Conservation (phyloP, 53 echinoderm and acorn worm genomes). For the Actinopyga echinites region DNA sequence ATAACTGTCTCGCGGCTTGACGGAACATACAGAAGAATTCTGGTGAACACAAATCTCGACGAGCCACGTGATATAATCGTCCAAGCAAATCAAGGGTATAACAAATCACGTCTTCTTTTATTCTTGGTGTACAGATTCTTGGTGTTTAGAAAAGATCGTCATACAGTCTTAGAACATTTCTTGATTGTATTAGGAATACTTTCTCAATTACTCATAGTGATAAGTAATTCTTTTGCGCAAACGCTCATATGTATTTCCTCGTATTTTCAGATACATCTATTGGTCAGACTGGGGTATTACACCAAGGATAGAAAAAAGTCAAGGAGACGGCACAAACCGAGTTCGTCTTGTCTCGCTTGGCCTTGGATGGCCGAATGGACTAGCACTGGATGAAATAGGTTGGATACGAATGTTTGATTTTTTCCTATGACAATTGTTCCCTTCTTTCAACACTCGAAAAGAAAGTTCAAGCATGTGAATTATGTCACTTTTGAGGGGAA, state of each 20-base stretch:
- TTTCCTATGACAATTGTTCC: neutral
- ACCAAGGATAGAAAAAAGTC: neutral
- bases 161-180: too few relatives aligned
- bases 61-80: neutral
- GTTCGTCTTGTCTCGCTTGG: neutral
- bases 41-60: neutral
- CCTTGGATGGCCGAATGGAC: conserved; percentile 6
- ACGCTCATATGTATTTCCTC: too few relatives aligned
- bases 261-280: neutral
- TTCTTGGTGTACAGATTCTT: too few relatives aligned
- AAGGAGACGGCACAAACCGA: neutral
- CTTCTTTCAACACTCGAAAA: neutral
- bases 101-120: too few relatives aligned
- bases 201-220: too few relatives aligned
- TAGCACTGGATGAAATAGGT: neutral
- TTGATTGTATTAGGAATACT: too few relatives aligned
- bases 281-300: conserved; percentile 1
- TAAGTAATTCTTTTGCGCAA: too few relatives aligned
- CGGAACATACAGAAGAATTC: neutral
- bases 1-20: neutral
- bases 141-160: too few relatives aligned
- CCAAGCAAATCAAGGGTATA: neutral
- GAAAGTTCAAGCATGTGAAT: neutral
- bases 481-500: too few relatives aligned
- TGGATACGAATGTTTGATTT: neutral